Base-by-base conservation (phyloP, 2,888 invertebrate species). In the Cylloceria caligata region DNA sequence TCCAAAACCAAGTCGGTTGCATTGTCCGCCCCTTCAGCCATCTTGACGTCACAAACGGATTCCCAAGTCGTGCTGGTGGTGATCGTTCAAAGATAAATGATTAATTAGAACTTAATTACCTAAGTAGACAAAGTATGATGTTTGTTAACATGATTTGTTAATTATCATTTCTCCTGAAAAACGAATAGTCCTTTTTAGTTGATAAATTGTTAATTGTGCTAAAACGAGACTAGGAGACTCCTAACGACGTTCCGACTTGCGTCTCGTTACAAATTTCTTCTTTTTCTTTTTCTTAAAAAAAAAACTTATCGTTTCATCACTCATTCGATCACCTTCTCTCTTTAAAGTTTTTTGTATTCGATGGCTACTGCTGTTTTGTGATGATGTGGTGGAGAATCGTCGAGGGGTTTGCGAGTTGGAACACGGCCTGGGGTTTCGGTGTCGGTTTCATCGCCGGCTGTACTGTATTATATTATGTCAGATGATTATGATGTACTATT, bases 191-290 rank as follows among this genome's bases (percentile, higher is more conserved):
- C 9, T 19, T n/a, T n/a, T 52, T 69, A 60, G 60, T 69, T 52
- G 39, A 52, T 55, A 39, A 19, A 34, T 55, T 36, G 69, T 69
- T 69, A 19, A 39, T 55, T 55, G 39, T 16, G 65, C 52, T 27
- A 19, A 60, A 68, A 47, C 21, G 52, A 65, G 39, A 73, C 39
- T 42, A 21, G 11, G 71, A 65, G 39, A 49, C 76, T 65, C 49
- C 67, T 52, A 49, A 83, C 86, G 85, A 87, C 86, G 88, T 88
- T 87, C 87, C 88, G 87, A 86, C 88, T 88, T 85, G 86, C 83
- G 82, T 78, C 68, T 69, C 65, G 34, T 16, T 69, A 4, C 19
- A 62, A 36, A 65, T 13, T 60, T 57, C 0, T 24, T 77, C 39
- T 24, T 16, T 57, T 60, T 39, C 16, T 68, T 62, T 11, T 34